A percentile compares a stretch with the other conserved stretches of the same genome.
phyloP scores from a whole-genome alignment of 2,113 vertebrate genomes.

The Paraplagusia blochii region DNA sequence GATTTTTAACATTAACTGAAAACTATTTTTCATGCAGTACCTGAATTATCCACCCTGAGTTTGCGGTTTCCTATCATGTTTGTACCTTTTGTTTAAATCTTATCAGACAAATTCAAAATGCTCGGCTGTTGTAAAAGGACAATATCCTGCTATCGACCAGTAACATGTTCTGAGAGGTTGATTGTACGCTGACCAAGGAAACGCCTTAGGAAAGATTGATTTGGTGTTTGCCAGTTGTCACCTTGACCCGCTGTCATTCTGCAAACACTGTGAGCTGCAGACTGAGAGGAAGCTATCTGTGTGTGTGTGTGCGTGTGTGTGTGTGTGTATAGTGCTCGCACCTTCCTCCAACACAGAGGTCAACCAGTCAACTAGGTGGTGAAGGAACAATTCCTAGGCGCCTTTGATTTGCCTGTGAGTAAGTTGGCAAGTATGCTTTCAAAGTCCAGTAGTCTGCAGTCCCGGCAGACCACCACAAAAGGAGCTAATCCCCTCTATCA shows the following conservation, averaged over 20 bases:
- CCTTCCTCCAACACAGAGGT: conserved; percentile 47
- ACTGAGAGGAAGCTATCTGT: conserved; percentile 18
- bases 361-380: conserved; percentile 64
- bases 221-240: conserved; percentile 69
- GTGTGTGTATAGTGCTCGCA: conserved; percentile 30
- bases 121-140: not conserved
- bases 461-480: conserved; percentile 60
- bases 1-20: too few species aligned
- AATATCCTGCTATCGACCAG: not conserved
- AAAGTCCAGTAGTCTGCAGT: conserved; percentile 75
- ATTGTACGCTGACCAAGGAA: conserved; percentile 42
- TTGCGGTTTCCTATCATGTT: not conserved
- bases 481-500: conserved; percentile 67
- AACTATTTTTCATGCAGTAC: not conserved
- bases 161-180: conserved; percentile 20
- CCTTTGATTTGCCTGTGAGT: conserved; percentile 68
- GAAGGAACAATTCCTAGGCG: conserved; percentile 59
- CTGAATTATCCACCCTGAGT: too few species aligned
- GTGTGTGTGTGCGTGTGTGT: conserved; percentile 18
- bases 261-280: conserved; percentile 55
- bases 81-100: not conserved
- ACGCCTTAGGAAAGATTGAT: conserved; percentile 59
- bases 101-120: not conserved
- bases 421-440: conserved; percentile 70
- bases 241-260: conserved; percentile 66